These are phyloP conservation scores for Stomatorhinus walkeri DNA, from an alignment of 2,797 vertebrate genomes.

Conservation along the genomic window DNA sequence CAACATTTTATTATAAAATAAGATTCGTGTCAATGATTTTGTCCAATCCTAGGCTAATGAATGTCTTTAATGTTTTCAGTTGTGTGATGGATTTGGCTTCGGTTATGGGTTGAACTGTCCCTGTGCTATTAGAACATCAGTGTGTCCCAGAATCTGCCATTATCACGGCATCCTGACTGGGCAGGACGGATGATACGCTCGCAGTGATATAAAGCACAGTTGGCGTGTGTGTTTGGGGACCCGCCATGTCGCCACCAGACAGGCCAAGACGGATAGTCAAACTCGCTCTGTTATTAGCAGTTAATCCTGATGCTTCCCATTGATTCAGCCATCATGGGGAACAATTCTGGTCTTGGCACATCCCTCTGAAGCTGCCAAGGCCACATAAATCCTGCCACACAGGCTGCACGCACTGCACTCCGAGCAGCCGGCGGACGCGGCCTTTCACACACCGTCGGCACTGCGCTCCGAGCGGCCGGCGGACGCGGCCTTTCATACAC, in stretches of 20 bases:
- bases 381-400: slow-evolving; percentile 67
- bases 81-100: neutral
- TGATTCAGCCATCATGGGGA: slow-evolving; percentile 58
- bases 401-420: slow-evolving; percentile 17
- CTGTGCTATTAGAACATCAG: neutral
- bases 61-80: neutral
- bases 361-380: slow-evolving; percentile 69
- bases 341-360: slow-evolving; percentile 64
- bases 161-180: neutral
- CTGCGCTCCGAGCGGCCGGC: too few relatives aligned
- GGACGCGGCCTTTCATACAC: too few relatives aligned
- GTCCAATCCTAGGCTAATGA: neutral
- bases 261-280: slow-evolving; percentile 19
- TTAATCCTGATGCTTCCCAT: slow-evolving; percentile 65
- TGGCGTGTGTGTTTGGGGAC: slow-evolving; percentile 9
- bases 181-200: neutral
- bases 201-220: slow-evolving; percentile 8
- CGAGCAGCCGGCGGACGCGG: neutral
- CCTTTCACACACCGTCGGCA: neutral
- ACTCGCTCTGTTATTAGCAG: slow-evolving; percentile 65
- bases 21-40: neutral
- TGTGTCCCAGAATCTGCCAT: neutral
- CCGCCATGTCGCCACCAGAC: neutral
- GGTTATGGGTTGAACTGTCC: neutral
- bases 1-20: neutral